These are phyloP conservation scores for Melierax canorus DNA, from an alignment of 2,113 vertebrate genomes.

Conservation along the genomic window DNA sequence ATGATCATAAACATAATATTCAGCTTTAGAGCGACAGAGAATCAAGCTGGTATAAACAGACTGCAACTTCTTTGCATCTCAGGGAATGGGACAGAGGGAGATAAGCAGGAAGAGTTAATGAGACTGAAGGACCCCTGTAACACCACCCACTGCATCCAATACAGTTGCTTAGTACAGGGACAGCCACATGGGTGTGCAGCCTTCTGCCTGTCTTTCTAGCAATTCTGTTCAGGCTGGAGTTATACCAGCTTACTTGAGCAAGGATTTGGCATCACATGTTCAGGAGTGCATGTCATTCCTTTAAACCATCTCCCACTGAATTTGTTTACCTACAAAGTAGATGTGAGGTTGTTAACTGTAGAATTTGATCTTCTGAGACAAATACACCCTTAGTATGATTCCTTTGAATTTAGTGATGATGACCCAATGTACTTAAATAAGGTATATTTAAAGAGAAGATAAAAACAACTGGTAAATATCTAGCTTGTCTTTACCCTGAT, in stretches of 20 bases:
- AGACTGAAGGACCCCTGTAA: background rate
- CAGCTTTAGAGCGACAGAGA: background rate
- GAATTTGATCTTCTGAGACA: background rate
- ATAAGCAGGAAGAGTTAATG: background rate
- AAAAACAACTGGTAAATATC: background rate
- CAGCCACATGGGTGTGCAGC: background rate
- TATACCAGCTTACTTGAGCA: background rate
- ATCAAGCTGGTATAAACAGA: background rate
- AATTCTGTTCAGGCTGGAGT: background rate
- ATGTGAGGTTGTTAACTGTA: background rate
- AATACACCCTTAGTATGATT: background rate
- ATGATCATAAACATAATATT: background rate
- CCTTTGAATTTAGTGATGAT: background rate
- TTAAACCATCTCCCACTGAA: background rate
- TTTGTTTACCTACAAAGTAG: background rate
- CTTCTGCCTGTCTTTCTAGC: background rate
- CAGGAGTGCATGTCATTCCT: background rate
- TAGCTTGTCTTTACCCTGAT: background rate
- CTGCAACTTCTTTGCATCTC: background rate
- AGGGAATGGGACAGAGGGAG: background rate
- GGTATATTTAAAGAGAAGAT: background rate
- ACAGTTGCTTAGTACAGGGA: background rate
- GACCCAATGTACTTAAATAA: background rate
- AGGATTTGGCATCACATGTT: background rate
- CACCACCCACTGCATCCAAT: background rate